Evolutionary conservation across 2,113 vertebrate genomes (phyloP).

Genomic region (Hypanus sabinus): DNA sequence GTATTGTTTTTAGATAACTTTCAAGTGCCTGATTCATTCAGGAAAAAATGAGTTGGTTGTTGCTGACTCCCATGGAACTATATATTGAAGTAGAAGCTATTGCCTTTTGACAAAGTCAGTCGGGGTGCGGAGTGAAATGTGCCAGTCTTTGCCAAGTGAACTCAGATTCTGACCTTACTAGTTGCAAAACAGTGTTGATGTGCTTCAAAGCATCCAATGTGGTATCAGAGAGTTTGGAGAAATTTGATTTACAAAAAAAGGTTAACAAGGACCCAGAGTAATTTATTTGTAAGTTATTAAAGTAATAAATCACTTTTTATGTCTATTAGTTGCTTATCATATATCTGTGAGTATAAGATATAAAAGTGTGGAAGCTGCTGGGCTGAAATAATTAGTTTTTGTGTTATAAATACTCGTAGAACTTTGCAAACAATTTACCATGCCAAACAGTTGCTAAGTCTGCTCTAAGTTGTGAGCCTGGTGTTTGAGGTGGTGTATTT

Average conservation of each 20-base stretch:
- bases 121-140: neutral
- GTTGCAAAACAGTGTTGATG: neutral
- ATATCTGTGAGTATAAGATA: neutral
- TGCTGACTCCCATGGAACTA: neutral
- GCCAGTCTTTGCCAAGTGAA: neutral
- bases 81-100: neutral
- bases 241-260: neutral
- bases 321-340: neutral
- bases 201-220: neutral
- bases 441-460: too few relatives aligned
- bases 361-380: neutral
- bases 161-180: neutral
- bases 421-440: too few relatives aligned
- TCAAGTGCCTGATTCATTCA: neutral
- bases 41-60: neutral
- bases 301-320: neutral
- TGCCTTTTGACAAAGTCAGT: neutral
- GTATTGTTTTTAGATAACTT: neutral
- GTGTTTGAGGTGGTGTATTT: too few relatives aligned
- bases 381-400: neutral
- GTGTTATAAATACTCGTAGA: neutral
- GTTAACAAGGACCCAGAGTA: neutral
- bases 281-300: neutral
- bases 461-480: too few relatives aligned
- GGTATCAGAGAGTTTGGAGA: neutral